These are phyloP conservation scores for Pantelozetes paolii DNA, from an alignment of 2,888 invertebrate genomes.

Conservation along the genomic window DNA sequence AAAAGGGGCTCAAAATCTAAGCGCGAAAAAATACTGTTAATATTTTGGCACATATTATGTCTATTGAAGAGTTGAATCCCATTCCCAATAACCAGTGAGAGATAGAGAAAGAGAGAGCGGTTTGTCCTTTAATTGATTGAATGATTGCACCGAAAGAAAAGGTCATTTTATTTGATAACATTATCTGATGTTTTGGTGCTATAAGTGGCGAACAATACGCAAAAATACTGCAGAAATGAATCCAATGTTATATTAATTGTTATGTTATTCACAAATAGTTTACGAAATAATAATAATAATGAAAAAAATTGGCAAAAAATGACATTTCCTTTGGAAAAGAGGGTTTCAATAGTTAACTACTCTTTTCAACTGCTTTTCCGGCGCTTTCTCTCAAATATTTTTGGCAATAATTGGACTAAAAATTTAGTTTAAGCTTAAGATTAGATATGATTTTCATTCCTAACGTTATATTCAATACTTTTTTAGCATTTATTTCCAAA, in stretches of 20 bases:
- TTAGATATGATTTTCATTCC: slow-evolving; percentile 13
- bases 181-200: slow-evolving; percentile 7
- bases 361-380: neutral
- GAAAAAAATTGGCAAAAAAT: slow-evolving; percentile 10
- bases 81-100: neutral
- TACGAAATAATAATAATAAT: neutral
- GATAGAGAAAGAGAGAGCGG: too few relatives aligned
- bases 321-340: neutral
- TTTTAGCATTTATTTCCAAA: neutral
- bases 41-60: slow-evolving; percentile 9
- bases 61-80: neutral
- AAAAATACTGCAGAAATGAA: neutral
- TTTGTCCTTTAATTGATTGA: neutral
- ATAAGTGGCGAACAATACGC: neutral
- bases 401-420: slow-evolving; percentile 34
- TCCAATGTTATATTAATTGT: slow-evolving; percentile 1
- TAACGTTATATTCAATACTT: neutral
- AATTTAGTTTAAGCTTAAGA: slow-evolving; percentile 6
- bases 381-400: neutral
- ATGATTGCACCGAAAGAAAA: slow-evolving; percentile 22
- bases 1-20: too few relatives aligned
- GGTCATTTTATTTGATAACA: too few relatives aligned
- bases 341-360: neutral
- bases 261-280: slow-evolving; percentile 11
- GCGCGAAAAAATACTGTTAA: too few relatives aligned